phyloP scores from a whole-genome alignment of 35 echinoderm and acorn worm species.

The Heliocidaris erythrogramma region DNA sequence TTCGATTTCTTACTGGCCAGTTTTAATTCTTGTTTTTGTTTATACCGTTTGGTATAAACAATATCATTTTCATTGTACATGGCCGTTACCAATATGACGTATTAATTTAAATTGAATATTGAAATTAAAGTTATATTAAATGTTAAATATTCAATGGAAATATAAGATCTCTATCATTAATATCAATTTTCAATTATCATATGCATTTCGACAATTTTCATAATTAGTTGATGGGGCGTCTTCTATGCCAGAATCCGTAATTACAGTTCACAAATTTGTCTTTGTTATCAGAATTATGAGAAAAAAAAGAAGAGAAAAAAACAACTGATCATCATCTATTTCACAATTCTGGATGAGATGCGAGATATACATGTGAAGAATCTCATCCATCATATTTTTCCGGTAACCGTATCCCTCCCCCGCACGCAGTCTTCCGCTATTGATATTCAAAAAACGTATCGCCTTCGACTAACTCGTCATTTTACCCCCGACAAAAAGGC shows the following conservation, averaged over 20 bases:
- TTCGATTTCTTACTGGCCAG: too few species aligned
- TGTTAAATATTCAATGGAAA: too few species aligned
- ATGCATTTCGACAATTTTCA: neutral
- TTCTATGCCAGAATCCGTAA: neutral
- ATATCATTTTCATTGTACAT: too few species aligned
- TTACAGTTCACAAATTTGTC: neutral
- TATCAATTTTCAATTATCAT: neutral
- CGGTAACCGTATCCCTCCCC: constrained; percentile 26
- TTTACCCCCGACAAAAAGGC: constrained; percentile 24
- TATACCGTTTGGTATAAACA: too few species aligned
- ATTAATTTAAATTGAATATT: too few species aligned
- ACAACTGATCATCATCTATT: neutral
- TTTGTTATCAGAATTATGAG: neutral
- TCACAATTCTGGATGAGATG: neutral
- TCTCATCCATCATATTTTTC: constrained; percentile 35
- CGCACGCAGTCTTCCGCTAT: constrained; percentile 11
- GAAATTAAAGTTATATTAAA: too few species aligned
- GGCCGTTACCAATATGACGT: too few species aligned
- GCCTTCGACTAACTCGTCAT: constrained; percentile 28
- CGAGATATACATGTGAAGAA: neutral
- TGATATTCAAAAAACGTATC: constrained; percentile 43
- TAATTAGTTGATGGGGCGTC: neutral
- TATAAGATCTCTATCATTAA: neutral
- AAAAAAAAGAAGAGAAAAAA: neutral
- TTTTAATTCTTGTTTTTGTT: too few species aligned